Evolutionary conservation across 2,113 vertebrate species (phyloP).

Genomic region (Neogobius melanostomus): DNA sequence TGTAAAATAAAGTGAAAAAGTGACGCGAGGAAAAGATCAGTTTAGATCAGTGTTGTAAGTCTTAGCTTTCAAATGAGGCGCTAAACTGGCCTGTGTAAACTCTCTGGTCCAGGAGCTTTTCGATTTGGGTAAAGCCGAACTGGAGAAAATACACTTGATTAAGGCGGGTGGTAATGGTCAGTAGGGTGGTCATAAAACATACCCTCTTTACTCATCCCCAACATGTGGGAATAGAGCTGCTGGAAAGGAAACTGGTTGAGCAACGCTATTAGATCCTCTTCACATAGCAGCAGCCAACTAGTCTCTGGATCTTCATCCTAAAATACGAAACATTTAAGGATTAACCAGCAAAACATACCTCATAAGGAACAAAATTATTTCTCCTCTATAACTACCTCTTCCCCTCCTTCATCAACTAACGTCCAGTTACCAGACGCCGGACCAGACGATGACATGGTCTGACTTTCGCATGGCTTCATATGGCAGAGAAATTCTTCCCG

Average conservation of each 20-base stretch:
- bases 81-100: no score
- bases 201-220: constrained; percentile 90
- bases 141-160: no score
- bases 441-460: constrained; percentile 73
- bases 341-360: neutral
- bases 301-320: constrained; percentile 96
- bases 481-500: constrained; percentile 89
- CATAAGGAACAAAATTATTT: neutral
- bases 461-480: constrained; percentile 88
- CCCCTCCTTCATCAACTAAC: constrained; percentile 94
- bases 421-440: constrained; percentile 92
- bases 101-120: no score
- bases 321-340: neutral
- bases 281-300: constrained; percentile 91
- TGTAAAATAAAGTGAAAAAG: no score
- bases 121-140: no score
- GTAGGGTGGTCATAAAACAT: neutral
- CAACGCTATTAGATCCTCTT: constrained; percentile 90
- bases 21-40: no score
- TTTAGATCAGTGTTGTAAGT: no score
- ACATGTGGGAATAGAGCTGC: constrained; percentile 91
- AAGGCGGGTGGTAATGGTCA: no score
- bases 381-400: constrained; percentile 81
- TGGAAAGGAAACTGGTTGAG: constrained; percentile 95
- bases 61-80: no score